Evolutionary conservation across 2,888 invertebrate genomes (phyloP).

Genomic region (Metopia argyrocephala): DNA sequence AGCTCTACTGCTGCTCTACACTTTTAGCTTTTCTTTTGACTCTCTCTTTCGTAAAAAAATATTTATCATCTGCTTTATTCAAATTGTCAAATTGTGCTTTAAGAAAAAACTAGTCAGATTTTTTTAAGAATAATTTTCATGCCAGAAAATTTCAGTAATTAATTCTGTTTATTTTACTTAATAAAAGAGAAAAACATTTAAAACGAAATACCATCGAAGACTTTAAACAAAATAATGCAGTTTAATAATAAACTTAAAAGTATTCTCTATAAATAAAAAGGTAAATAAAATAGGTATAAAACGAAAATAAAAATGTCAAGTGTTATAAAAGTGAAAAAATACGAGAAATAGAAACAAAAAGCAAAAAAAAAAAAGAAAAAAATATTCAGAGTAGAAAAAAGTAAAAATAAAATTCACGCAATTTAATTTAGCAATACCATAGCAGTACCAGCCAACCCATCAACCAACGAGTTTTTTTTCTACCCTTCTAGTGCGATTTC

Average conservation of each 20-base stretch:
- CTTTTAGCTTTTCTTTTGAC: neutral
- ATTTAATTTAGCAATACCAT: slow-evolving; percentile 22
- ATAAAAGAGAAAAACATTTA: neutral
- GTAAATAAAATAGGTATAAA: slow-evolving; percentile 1
- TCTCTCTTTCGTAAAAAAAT: neutral
- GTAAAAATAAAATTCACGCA: neutral
- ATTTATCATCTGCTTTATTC: slow-evolving; percentile 52
- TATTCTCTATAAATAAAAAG: slow-evolving; percentile 19
- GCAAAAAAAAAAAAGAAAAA: neutral
- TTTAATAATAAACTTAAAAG: neutral
- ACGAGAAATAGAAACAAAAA: no score
- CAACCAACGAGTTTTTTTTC: slow-evolving; percentile 11
- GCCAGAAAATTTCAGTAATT: slow-evolving; percentile 10
- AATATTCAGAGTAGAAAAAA: neutral
- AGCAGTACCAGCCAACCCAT: no score
- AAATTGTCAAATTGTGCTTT: slow-evolving; percentile 17
- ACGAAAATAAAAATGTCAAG: slow-evolving; percentile 2
- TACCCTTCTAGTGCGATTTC: slow-evolving; percentile 11
- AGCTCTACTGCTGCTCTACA: no score
- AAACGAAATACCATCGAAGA: neutral
- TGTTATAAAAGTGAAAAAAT: neutral
- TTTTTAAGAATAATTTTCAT: slow-evolving; percentile 44
- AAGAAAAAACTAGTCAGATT: slow-evolving; percentile 50
- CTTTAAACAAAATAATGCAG: slow-evolving; percentile 23
- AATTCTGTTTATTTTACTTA: neutral